Conservation (phyloP, 2,113 vertebrate species). For the Regulus satrapa region DNA sequence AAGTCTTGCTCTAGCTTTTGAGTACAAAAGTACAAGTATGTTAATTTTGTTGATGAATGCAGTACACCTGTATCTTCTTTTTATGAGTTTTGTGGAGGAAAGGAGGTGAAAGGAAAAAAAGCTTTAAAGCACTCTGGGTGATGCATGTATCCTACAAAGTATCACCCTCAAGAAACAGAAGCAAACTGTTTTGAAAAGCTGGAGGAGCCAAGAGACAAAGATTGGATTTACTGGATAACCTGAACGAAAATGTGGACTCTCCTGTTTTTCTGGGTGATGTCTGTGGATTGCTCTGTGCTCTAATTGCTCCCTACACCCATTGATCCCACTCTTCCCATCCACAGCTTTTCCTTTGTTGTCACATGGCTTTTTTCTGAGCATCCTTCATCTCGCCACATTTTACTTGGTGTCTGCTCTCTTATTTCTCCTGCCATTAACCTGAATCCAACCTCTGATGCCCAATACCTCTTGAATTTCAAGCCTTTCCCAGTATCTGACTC, state of each 20-base stretch:
- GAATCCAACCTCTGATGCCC: neutral
- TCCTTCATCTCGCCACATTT: neutral
- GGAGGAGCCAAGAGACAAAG: neutral
- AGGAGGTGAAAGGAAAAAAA: neutral
- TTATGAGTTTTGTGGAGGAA: neutral
- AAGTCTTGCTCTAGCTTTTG: neutral
- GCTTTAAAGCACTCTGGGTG: neutral
- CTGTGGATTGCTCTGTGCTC: neutral
- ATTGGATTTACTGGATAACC: neutral
- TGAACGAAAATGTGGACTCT: neutral
- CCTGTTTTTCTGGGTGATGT: neutral
- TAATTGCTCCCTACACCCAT: neutral
- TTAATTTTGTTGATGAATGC: neutral
- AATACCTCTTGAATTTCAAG: neutral
- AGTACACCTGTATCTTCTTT: neutral
- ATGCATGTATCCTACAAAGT: neutral
- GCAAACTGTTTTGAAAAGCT: neutral
- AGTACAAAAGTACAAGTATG: neutral
- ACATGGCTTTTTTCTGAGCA: neutral
- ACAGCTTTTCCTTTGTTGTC: neutral
- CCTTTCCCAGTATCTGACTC: neutral
- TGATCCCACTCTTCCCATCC: neutral
- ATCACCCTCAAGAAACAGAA: neutral
- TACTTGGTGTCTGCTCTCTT: neutral
- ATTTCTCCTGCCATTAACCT: neutral